Base-by-base conservation (phyloP, 2,113 vertebrate genomes). In the Eudyptes chrysolophus region DNA sequence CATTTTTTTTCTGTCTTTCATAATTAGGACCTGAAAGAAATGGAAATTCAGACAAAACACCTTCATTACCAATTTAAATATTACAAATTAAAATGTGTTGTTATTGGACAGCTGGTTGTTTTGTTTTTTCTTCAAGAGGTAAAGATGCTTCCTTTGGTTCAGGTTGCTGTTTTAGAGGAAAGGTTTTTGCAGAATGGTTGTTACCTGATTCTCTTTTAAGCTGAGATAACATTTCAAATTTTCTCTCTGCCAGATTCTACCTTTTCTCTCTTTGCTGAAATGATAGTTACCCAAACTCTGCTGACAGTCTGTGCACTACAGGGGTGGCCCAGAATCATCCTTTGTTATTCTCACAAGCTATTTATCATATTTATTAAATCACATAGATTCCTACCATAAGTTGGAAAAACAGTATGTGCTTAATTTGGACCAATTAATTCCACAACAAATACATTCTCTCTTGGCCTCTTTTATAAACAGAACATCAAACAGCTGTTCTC, bases 11-110 rank as follows among this genome's bases (percentile, higher is more conserved):
- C 93, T 79, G 89, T 97, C 97, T 96, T 98, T 96, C 83, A 93
- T 97, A 96, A 98, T 98, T 97, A 98, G 95, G 86, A 94, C 86
- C 93, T 36, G 91, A 96, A 97, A 96, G 96, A 97, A 97, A 96
- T 84, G 90, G 96, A 97, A 97, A 96, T 97, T 92, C 89, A 72
- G 69, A 92, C 76, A 96, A 97, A 97, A 96, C 89, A 97, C 94
- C 95, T 96, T 97, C 57, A 55, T 95, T 84, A 93, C 93, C 91
- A 80, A 86, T 95, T 95, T 97, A 94, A 92, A 94, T 77, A 77
- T 71, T 88, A 72, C 61, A 92, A 90, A 93, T 89, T 75, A 87
- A 92, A 89, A 89, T 42, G 84, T 79, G 71, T 60, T 90, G 64
- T 81, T 96, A 44, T 44, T 72, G 90, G 89, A 84, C 48, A 89